Conservation (phyloP, 64 coral and sea anemone species). For the Dendrophyllia cribrosa region DNA sequence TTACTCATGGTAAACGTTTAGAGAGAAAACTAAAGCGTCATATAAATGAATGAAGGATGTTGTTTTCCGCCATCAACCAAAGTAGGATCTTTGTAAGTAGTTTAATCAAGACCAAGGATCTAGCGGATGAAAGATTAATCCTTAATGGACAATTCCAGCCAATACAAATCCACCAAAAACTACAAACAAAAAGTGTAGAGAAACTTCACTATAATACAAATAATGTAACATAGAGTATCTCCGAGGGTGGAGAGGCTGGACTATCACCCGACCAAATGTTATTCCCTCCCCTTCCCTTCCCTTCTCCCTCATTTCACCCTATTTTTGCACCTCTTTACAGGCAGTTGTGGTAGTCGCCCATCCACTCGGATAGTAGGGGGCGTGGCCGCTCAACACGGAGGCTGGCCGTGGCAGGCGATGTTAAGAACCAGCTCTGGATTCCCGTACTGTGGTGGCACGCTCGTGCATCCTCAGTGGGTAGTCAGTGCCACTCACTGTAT, state of each 20-base stretch:
- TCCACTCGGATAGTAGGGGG: conserved; percentile 60
- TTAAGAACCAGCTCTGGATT: conserved; percentile 25
- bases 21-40: too few relatives aligned
- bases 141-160: too few relatives aligned
- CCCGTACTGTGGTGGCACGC: conserved; percentile 66
- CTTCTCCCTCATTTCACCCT: not conserved
- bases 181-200: too few relatives aligned
- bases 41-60: too few relatives aligned
- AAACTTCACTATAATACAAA: too few relatives aligned
- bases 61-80: too few relatives aligned
- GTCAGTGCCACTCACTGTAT: conserved; percentile 74
- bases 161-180: too few relatives aligned
- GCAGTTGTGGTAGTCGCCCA: conserved; percentile 51
- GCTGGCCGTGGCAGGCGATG: conserved; percentile 79
- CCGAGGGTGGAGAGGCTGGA: not conserved
- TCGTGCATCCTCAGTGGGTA: conserved; percentile 56
- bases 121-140: too few relatives aligned
- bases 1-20: too few relatives aligned
- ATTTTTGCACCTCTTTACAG: not conserved
- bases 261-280: not conserved
- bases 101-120: too few relatives aligned
- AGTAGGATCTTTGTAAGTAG: too few relatives aligned
- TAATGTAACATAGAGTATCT: not conserved
- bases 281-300: not conserved
- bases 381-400: conserved; percentile 23